Conservation (phyloP, 2,797 vertebrate genomes). For the Adrianichthys oophorus region DNA sequence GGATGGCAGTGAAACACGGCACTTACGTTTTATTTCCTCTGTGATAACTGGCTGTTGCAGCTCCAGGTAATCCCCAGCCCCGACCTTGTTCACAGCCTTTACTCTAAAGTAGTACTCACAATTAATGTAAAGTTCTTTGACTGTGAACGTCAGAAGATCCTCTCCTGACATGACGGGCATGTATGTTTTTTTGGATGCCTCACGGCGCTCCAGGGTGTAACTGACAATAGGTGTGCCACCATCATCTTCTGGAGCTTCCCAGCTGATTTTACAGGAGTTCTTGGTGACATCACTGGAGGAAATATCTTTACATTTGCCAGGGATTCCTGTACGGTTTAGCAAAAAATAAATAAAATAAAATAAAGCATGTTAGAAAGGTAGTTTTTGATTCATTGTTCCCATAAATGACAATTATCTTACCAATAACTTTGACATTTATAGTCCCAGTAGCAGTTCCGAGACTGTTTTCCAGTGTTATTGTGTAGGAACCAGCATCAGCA, state of each 20-base stretch:
- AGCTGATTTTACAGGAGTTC: conserved; percentile 90
- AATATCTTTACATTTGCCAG: conserved; percentile 93
- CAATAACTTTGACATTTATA: conserved; percentile 94
- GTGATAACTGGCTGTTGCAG: conserved; percentile 89
- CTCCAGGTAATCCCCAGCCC: conserved; percentile 90
- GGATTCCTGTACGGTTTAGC: conserved; percentile 79
- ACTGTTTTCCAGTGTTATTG: conserved; percentile 89
- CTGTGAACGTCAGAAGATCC: conserved; percentile 83
- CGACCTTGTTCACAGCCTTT: conserved; percentile 96
- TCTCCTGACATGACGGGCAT: conserved; percentile 92
- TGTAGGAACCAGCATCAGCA: conserved; percentile 89
- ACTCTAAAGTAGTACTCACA: conserved; percentile 97
- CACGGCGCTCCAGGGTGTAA: conserved; percentile 93
- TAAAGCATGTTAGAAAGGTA: not conserved
- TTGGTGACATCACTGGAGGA: conserved; percentile 89
- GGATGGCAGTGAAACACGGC: not conserved
- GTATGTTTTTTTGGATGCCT: conserved; percentile 93
- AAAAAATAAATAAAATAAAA: not conserved
- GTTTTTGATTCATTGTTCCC: not conserved
- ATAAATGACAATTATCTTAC: conserved; percentile 57
- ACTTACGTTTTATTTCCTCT: conserved; percentile 94
- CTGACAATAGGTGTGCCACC: conserved; percentile 91
- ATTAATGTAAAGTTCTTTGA: conserved; percentile 93
- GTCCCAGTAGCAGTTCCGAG: conserved; percentile 88
- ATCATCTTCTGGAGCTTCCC: conserved; percentile 93